A percentile compares a stretch with the other conserved stretches of the same genome.
Evolutionary conservation across 92 coral and sea anemone species (phyloP).

Genomic region (Plumapathes pennacea): DNA sequence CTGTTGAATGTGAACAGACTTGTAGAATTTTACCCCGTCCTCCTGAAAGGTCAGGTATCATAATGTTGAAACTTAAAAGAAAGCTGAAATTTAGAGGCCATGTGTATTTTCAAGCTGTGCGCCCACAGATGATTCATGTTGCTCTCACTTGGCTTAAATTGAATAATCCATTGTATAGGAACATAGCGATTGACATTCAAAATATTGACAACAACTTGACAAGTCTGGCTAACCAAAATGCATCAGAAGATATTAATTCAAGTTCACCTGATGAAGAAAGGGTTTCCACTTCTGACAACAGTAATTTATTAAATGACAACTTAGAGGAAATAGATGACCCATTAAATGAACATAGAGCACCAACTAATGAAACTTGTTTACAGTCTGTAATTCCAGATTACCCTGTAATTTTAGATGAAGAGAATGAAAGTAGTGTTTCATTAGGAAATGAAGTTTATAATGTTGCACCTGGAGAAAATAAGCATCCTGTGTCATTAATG

Average conservation of each 20-base stretch:
- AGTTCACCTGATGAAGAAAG: no score
- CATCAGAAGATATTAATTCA: background rate
- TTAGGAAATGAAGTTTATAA: conserved; percentile 56
- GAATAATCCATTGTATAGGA: conserved; percentile 30
- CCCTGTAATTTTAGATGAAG: conserved; percentile 20
- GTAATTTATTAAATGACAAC: background rate
- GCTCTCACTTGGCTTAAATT: conserved; percentile 36
- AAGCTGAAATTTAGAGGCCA: conserved; percentile 28
- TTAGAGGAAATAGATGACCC: conserved; percentile 54
- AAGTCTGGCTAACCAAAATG: background rate
- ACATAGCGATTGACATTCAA: conserved; percentile 15
- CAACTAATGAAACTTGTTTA: conserved; percentile 59
- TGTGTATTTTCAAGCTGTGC: conserved; percentile 48
- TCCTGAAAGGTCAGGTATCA: conserved; percentile 46
- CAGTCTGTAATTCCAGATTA: conserved; percentile 57
- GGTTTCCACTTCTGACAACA: no score
- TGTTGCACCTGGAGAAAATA: conserved; percentile 53
- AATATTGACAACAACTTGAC: conserved; percentile 35
- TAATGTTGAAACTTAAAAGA: conserved; percentile 37
- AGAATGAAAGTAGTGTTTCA: conserved; percentile 2
- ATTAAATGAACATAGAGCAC: conserved; percentile 40
- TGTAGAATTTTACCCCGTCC: conserved; percentile 31
- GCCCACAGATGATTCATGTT: conserved; percentile 20
- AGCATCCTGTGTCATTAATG: conserved; percentile 27
- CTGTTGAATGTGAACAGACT: conserved; percentile 25